Percentiles rank a stretch among this genome's conserved stretches.
Evolutionary conservation across 2,888 invertebrate species (phyloP).

Genomic region (Abrostola triplasia): DNA sequence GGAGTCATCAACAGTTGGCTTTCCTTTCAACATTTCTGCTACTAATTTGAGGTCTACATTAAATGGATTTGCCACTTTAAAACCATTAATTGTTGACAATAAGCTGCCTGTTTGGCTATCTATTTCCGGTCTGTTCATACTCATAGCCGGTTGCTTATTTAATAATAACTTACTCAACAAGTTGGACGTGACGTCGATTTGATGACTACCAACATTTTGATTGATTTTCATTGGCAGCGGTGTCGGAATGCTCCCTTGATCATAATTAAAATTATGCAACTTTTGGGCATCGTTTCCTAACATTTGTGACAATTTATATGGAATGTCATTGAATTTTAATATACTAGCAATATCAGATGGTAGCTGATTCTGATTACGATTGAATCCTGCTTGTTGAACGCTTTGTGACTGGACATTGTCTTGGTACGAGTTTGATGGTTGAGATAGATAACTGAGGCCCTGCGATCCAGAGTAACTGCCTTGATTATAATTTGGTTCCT

Average conservation of each 20-base stretch:
- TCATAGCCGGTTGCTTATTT: conserved; percentile 69
- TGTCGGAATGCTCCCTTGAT: conserved; percentile 73
- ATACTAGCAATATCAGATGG: conserved; percentile 71
- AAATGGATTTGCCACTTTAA: conserved; percentile 86
- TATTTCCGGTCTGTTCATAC: conserved; percentile 73
- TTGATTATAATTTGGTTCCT: conserved; percentile 67
- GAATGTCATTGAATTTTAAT: conserved; percentile 80
- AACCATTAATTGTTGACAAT: conserved; percentile 83
- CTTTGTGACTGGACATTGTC: conserved; percentile 70
- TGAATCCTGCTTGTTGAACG: conserved; percentile 67
- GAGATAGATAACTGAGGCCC: conserved; percentile 64
- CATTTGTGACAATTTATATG: conserved; percentile 76
- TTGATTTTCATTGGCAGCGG: conserved; percentile 77
- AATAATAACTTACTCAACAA: conserved; percentile 75
- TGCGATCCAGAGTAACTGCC: conserved; percentile 62
- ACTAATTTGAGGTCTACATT: conserved; percentile 85
- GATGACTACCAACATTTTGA: conserved; percentile 82
- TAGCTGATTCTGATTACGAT: conserved; percentile 66
- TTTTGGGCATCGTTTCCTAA: conserved; percentile 69
- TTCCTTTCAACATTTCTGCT: conserved; percentile 84
- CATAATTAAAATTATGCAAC: conserved; percentile 73
- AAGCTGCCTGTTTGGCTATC: conserved; percentile 69
- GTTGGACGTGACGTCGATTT: conserved; percentile 77
- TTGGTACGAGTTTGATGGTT: conserved; percentile 65
- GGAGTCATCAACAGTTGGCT: conserved; percentile 73